phyloP scores from a whole-genome alignment of 2,888 invertebrate species.

The Gandaritis pyraliata region DNA sequence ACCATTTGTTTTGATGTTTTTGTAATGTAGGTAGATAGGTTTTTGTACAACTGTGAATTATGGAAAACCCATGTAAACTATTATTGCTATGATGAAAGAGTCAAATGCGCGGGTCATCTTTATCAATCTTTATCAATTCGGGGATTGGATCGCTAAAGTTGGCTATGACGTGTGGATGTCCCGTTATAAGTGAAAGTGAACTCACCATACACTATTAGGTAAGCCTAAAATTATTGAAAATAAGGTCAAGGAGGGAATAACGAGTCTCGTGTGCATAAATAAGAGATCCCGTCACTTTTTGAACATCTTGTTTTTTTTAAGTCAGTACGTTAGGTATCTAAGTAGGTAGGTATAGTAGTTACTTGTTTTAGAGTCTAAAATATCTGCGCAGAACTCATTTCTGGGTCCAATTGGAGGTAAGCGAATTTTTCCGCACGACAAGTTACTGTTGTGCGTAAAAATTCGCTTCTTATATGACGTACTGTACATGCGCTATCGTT shows the following conservation, averaged over 20 bases:
- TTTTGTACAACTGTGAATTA: too few species aligned
- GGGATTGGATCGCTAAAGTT: constrained; percentile 3
- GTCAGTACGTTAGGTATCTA: too few species aligned
- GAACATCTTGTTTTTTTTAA: neutral
- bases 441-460: too few species aligned
- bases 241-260: constrained; percentile 7
- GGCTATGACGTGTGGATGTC: constrained; percentile 3
- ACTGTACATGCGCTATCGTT: too few species aligned
- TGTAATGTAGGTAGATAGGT: too few species aligned
- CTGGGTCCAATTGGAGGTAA: too few species aligned
- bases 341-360: too few species aligned
- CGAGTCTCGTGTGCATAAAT: neutral
- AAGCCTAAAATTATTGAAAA: constrained; percentile 10
- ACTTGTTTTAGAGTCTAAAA: too few species aligned
- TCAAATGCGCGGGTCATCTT: neutral
- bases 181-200: constrained; percentile 9
- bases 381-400: too few species aligned
- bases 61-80: neutral
- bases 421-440: too few species aligned
- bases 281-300: neutral
- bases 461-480: too few species aligned
- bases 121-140: neutral
- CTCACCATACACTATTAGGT: constrained; percentile 7
- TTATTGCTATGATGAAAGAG: neutral
- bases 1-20: too few species aligned